These are phyloP conservation scores for Pithys albifrons DNA, from an alignment of 2,113 vertebrate species.

Conservation along the genomic window DNA sequence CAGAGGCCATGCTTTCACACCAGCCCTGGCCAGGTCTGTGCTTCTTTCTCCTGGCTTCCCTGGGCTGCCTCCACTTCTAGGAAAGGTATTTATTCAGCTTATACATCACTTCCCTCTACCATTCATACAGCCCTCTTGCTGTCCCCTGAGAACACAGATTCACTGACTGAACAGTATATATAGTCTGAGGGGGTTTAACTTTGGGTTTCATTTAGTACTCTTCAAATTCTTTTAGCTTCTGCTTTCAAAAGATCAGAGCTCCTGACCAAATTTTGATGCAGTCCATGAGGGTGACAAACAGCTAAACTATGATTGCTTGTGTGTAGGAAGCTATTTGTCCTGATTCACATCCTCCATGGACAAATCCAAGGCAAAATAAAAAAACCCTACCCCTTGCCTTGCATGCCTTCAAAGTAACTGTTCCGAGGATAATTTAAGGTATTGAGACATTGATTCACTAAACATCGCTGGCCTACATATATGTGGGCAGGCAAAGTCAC, in stretches of 20 bases:
- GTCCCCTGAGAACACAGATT: background rate
- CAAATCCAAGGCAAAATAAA: background rate
- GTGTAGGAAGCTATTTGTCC: background rate
- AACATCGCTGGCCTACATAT: background rate
- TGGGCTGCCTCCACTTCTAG: background rate
- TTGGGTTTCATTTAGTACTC: background rate
- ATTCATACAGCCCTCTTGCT: background rate
- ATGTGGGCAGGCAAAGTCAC: background rate
- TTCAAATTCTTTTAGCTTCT: background rate
- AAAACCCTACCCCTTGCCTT: background rate
- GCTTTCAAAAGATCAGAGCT: background rate
- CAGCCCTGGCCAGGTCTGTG: background rate
- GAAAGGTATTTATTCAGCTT: background rate
- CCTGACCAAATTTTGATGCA: background rate
- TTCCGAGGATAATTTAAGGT: background rate
- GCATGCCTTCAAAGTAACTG: background rate
- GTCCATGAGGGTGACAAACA: background rate
- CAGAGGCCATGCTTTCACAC: background rate
- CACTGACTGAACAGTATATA: background rate
- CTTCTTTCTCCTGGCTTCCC: background rate
- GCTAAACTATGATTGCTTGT: background rate
- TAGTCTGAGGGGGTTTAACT: background rate
- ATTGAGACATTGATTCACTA: conserved; percentile 29
- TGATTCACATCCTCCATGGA: background rate
- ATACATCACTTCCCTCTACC: background rate